Conservation (phyloP, 2,888 invertebrate genomes). For the Drosophila neonasuta region DNA sequence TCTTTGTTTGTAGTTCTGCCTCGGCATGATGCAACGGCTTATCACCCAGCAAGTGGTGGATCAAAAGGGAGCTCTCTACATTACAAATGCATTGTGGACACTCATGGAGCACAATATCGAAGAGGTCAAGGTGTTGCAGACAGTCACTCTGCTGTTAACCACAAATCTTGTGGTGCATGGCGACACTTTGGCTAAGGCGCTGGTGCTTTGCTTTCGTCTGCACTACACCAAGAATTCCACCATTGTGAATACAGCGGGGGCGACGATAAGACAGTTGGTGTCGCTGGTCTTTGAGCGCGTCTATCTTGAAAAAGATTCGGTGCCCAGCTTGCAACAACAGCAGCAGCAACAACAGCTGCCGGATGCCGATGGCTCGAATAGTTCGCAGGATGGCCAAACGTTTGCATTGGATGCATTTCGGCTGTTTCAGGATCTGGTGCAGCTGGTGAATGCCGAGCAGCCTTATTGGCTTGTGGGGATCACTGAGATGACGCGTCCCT, state of each 20-base stretch:
- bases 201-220: slow-evolving; percentile 97
- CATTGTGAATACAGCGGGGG: slow-evolving; percentile 98
- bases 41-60: slow-evolving; percentile 95
- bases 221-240: slow-evolving; percentile 97
- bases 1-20: slow-evolving; percentile 87
- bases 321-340: slow-evolving; percentile 64
- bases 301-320: slow-evolving; percentile 76
- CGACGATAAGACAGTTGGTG: slow-evolving; percentile 97
- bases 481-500: slow-evolving; percentile 98
- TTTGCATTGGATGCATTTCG: slow-evolving; percentile 97
- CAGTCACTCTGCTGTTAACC: slow-evolving; percentile 95
- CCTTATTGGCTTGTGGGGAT: slow-evolving; percentile 97
- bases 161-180: slow-evolving; percentile 98
- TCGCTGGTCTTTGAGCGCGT: slow-evolving; percentile 95
- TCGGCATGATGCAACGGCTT: slow-evolving; percentile 96
- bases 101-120: slow-evolving; percentile 97
- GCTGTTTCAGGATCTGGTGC: slow-evolving; percentile 98
- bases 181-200: slow-evolving; percentile 95
- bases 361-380: slow-evolving; percentile 48
- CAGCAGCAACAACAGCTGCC: slow-evolving; percentile 45
- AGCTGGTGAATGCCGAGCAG: slow-evolving; percentile 97
- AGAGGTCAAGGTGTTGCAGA: slow-evolving; percentile 97
- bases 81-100: slow-evolving; percentile 96
- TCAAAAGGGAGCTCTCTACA: slow-evolving; percentile 94
- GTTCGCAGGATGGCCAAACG: slow-evolving; percentile 87